Evolutionary conservation across 2,113 vertebrate genomes (phyloP).

Genomic region (Syngnathus scovelli): DNA sequence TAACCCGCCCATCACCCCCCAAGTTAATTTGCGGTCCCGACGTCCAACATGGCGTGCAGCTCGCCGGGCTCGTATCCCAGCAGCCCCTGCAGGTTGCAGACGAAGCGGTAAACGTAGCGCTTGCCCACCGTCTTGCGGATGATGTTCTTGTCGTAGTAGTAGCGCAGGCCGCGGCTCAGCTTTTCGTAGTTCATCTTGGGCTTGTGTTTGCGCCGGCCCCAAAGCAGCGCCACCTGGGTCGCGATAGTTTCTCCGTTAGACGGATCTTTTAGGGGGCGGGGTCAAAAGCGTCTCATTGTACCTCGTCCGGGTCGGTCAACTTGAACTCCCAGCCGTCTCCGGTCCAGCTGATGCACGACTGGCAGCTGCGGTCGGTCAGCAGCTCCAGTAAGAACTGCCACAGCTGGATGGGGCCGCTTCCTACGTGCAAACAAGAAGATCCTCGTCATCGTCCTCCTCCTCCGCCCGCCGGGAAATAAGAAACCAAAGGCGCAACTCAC

Average conservation of each 20-base stretch:
- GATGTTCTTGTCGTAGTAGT: slow-evolving; percentile 75
- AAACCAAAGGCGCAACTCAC: slow-evolving; percentile 26
- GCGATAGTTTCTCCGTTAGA: too few species aligned
- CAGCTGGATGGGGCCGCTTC: slow-evolving; percentile 67
- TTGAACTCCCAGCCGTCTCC: slow-evolving; percentile 72
- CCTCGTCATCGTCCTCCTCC: background rate
- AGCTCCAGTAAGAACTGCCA: slow-evolving; percentile 73
- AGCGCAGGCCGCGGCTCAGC: slow-evolving; percentile 64
- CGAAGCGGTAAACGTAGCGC: slow-evolving; percentile 65
- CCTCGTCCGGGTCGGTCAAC: slow-evolving; percentile 66
- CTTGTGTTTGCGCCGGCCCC: slow-evolving; percentile 68
- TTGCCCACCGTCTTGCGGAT: slow-evolving; percentile 69
- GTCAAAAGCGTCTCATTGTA: slow-evolving; percentile 4
- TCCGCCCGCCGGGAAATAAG: too few species aligned
- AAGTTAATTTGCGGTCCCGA: slow-evolving; percentile 5
- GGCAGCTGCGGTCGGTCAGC: slow-evolving; percentile 64
- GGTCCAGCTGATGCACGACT: slow-evolving; percentile 67
- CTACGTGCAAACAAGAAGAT: slow-evolving; percentile 19
- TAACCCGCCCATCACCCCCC: background rate
- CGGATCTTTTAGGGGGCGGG: too few species aligned
- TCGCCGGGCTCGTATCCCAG: slow-evolving; percentile 64
- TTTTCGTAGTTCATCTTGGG: slow-evolving; percentile 72
- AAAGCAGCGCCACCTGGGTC: slow-evolving; percentile 59
- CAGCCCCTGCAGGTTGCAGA: slow-evolving; percentile 69
- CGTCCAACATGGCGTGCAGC: slow-evolving; percentile 60